Evolutionary conservation across 1,140 invertebrate genomes (phyloP), one percentile per base, ranked within the genome.

Genomic region (Asobara japonica): DNA sequence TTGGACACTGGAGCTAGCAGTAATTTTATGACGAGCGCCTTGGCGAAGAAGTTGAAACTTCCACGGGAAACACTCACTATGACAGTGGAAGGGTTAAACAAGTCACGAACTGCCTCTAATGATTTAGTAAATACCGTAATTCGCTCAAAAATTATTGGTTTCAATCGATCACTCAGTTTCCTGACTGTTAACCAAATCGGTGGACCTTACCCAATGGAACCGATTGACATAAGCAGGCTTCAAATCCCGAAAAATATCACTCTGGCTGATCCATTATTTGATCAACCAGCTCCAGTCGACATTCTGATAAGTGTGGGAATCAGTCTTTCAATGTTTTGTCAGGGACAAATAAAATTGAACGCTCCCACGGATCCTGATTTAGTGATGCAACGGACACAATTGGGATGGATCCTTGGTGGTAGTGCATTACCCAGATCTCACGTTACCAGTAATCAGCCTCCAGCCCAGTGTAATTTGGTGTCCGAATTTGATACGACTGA

Each of bases 371-470:
- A 31, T 0, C 38, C 65, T 7, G 71, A 73, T 10, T 38, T 73
- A 41, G 16, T 16, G 8, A 20, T 73, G 0, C 71, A 73, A 25
- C 56, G 61, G 67, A 67, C 64, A 1, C 38, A 27, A 41, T 16
- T 72, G 5, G 71, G 71, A 7, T 72, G 64, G 71, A 20, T 72
- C 0, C 36, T 71, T 33, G 60, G 69, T 1, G 69, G 69, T 3
- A 31, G 20, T 4, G 6, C 25, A 3, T n/a, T 45, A 45, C 31
- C 31, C 4, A 33, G 10, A 4, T 0, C 20, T 13, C 20, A 29
- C 10, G 16, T 5, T 4, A 8, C 10, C 38, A 56, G 5, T 29
- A 1, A n/a, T 1, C 38, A 45, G 36, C 36, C 16, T 27, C 38
- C 8, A 11, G 13, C 22, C 36, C 13, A 33, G 11, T 66, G 64